Evolutionary conservation across 2,888 invertebrate species (phyloP).

Genomic region (Siphlonurus alternatus): DNA sequence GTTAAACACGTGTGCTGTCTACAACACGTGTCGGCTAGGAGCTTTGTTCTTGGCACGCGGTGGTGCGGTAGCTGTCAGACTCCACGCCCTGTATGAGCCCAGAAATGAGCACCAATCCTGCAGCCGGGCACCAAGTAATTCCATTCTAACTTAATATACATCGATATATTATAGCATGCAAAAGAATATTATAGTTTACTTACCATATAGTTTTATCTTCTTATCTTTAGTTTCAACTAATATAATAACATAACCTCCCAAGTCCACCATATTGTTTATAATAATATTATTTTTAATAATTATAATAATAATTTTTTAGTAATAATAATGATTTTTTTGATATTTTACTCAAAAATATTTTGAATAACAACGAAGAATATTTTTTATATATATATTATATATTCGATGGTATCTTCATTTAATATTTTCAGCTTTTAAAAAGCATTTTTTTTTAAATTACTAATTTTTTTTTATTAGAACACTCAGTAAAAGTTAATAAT

Average conservation of each 20-base stretch:
- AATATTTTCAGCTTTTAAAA: not conserved
- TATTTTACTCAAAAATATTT: not conserved
- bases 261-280: conserved; percentile 49
- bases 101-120: too few relatives aligned
- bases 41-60: too few relatives aligned
- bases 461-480: not conserved
- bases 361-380: not conserved
- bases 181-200: conserved; percentile 18
- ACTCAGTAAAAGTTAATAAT: not conserved
- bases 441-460: not conserved
- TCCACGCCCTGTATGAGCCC: too few relatives aligned
- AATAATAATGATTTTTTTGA: not conserved
- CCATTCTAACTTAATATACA: too few relatives aligned
- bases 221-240: conserved; percentile 87
- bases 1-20: too few relatives aligned
- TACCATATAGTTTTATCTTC: conserved; percentile 84
- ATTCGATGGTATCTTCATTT: not conserved
- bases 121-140: too few relatives aligned
- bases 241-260: conserved; percentile 90
- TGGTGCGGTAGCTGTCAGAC: too few relatives aligned
- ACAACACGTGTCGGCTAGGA: too few relatives aligned
- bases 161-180: too few relatives aligned
- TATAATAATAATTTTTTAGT: not conserved
- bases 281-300: conserved; percentile 3
- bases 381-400: not conserved